phyloP scores from a whole-genome alignment of 1,140 invertebrate genomes.

The Drosophila sproati region DNA sequence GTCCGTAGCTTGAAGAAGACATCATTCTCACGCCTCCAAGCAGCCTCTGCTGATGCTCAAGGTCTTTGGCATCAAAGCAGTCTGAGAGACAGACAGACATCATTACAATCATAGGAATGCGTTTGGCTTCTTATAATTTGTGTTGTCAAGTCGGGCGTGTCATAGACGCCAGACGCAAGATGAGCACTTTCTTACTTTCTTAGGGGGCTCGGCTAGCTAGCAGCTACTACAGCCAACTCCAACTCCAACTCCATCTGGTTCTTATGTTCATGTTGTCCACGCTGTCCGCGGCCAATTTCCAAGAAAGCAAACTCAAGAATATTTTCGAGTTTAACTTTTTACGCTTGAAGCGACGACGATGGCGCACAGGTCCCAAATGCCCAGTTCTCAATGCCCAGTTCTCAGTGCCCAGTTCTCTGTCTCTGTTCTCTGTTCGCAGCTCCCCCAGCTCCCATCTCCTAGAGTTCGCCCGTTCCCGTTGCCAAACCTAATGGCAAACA shows the following conservation, averaged over 20 bases:
- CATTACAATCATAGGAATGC: slow-evolving; percentile 66
- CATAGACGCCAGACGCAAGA: slow-evolving; percentile 37
- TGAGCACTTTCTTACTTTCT: background rate
- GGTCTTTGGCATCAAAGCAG: background rate
- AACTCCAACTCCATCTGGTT: slow-evolving; percentile 21
- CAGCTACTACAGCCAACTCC: background rate
- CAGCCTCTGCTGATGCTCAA: too few species aligned
- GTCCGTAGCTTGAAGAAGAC: slow-evolving; percentile 1
- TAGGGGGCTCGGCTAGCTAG: background rate
- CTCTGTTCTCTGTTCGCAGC: too few species aligned
- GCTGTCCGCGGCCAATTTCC: slow-evolving; percentile 63
- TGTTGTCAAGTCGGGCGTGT: slow-evolving; percentile 31
- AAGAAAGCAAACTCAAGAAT: slow-evolving; percentile 74
- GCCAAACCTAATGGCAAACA: slow-evolving; percentile 48
- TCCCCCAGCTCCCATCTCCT: background rate
- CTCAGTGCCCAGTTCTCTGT: too few species aligned
- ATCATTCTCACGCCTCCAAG: background rate
- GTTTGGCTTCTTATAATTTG: slow-evolving; percentile 73
- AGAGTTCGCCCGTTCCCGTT: too few species aligned
- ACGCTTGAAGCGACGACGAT: slow-evolving; percentile 69
- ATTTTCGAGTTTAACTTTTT: slow-evolving; percentile 73
- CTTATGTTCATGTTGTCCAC: slow-evolving; percentile 6
- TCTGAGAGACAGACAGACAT: slow-evolving; percentile 29
- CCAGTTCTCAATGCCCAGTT: background rate
- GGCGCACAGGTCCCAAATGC: slow-evolving; percentile 14